phyloP scores from a whole-genome alignment of 2,888 invertebrate species.

The Chirona hameri region DNA sequence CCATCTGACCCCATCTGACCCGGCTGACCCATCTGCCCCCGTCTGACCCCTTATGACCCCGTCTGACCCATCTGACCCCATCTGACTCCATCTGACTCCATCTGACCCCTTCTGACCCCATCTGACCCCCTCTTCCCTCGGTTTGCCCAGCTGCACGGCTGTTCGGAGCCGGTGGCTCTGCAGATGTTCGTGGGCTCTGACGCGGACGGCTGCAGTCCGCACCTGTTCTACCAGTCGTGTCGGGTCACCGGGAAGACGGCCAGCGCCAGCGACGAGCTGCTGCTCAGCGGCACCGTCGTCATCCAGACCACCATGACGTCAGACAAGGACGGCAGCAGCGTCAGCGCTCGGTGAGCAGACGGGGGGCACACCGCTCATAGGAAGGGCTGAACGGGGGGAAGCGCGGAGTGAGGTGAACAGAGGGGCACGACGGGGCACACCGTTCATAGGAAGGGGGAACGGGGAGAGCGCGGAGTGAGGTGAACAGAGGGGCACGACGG shows the following conservation, averaged over 20 bases:
- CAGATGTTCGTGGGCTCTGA: constrained; percentile 94
- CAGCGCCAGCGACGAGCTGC: constrained; percentile 82
- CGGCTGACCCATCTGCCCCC: too few species aligned
- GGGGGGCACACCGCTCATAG: neutral
- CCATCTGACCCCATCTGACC: too few species aligned
- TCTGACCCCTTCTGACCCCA: constrained; percentile 32
- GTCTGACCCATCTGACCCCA: too few species aligned
- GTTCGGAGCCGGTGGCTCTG: constrained; percentile 77
- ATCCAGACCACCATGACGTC: constrained; percentile 90
- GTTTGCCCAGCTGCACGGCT: constrained; percentile 66
- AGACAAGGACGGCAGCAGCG: constrained; percentile 62
- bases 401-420: neutral
- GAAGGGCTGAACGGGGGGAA: too few species aligned
- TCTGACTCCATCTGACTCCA: neutral
- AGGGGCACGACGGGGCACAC: neutral
- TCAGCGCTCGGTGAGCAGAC: neutral
- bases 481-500: neutral
- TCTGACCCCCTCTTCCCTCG: constrained; percentile 22
- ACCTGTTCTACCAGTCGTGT: constrained; percentile 91
- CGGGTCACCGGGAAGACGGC: constrained; percentile 95
- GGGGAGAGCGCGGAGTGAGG: neutral
- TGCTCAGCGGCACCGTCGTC: constrained; percentile 89
- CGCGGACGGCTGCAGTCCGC: constrained; percentile 82
- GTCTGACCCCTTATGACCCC: too few species aligned
- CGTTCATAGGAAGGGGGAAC: too few species aligned